Evolutionary conservation across 2,888 invertebrate genomes (phyloP), one percentile per base, ranked within the genome.

Genomic region (Girardia tigrina): DNA sequence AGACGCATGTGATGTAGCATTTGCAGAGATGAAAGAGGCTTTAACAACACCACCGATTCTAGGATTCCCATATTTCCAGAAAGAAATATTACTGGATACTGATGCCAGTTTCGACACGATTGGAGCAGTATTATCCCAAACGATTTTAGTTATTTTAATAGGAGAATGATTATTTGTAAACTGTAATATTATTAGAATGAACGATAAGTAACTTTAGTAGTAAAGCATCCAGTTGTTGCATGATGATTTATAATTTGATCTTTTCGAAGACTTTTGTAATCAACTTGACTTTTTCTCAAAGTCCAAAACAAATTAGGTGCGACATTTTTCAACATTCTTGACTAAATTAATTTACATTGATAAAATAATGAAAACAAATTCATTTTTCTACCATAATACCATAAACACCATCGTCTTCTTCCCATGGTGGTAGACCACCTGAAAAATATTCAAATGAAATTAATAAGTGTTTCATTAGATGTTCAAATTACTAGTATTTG

Each of bases 131-230:
- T n/a, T n/a, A n/a, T n/a, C n/a, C n/a, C n/a, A n/a, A n/a, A n/a
- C n/a, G n/a, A n/a, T n/a, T n/a, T n/a, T n/a, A n/a, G n/a, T n/a
- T n/a, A n/a, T n/a, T n/a, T n/a, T n/a, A n/a, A n/a, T n/a, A n/a
- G n/a, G n/a, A n/a, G n/a, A n/a, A n/a, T n/a, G n/a, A n/a, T n/a
- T n/a, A n/a, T n/a, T n/a, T n/a, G n/a, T n/a, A n/a, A n/a, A n/a
- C n/a, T n/a, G n/a, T n/a, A n/a, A n/a, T n/a, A n/a, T n/a, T n/a
- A n/a, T n/a, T n/a, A n/a, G n/a, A n/a, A n/a, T n/a, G n/a, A n/a
- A n/a, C n/a, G n/a, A n/a, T n/a, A n/a, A n/a, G n/a, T n/a, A 82
- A 91, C 91, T 86, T 92, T 92, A 0, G 91, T 91, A 0, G 92
- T 91, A 81, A 92, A 92, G 20, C 71, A 76, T 75, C 89, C 87